Evolutionary conservation across 2,888 invertebrate genomes (phyloP).

Genomic region (Acrobasis consociella): DNA sequence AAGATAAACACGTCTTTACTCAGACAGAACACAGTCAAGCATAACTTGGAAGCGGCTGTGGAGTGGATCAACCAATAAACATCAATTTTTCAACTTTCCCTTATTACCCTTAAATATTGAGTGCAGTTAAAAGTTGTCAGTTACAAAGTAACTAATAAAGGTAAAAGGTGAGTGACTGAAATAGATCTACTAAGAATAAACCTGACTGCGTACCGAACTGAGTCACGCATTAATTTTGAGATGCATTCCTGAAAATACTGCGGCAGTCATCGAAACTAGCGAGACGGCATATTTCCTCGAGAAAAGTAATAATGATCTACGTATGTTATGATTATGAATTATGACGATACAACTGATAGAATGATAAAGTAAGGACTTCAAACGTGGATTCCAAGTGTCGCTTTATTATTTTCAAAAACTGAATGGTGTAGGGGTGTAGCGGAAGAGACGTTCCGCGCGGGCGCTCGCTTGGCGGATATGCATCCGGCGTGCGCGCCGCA

Average conservation of each 20-base stretch:
- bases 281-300: slow-evolving; percentile 6
- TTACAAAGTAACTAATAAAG: slow-evolving; percentile 18
- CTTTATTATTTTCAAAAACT: slow-evolving; percentile 61
- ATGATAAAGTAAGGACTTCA: too few relatives aligned
- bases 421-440: slow-evolving; percentile 69
- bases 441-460: slow-evolving; percentile 78
- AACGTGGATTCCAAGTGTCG: slow-evolving; percentile 34
- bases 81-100: background rate
- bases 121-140: background rate
- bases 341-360: background rate
- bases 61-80: background rate
- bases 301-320: slow-evolving; percentile 1
- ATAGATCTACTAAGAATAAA: slow-evolving; percentile 23
- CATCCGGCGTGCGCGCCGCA: slow-evolving; percentile 77
- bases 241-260: slow-evolving; percentile 22
- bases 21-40: background rate
- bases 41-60: slow-evolving; percentile 1
- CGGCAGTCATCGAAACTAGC: slow-evolving; percentile 6
- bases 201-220: slow-evolving; percentile 22
- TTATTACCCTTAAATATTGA: background rate
- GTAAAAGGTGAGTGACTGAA: slow-evolving; percentile 22
- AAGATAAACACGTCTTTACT: slow-evolving; percentile 21
- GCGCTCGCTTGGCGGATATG: slow-evolving; percentile 72
- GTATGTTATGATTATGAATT: background rate
- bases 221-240: slow-evolving; percentile 23